Base-by-base conservation (phyloP, 2,113 vertebrate genomes). In the Malurus melanocephalus region DNA sequence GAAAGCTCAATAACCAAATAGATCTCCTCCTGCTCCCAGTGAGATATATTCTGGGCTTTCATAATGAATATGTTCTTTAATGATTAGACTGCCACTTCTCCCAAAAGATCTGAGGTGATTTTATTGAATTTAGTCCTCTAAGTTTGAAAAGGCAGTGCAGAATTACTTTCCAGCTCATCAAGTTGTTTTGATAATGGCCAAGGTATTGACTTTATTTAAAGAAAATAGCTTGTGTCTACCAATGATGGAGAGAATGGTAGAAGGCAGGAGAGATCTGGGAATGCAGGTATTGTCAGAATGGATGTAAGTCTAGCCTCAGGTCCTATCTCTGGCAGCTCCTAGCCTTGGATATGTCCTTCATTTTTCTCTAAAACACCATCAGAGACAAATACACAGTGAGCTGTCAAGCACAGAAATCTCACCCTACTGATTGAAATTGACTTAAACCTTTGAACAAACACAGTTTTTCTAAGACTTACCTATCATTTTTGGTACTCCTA, bases 121-220 rank as follows among this genome's bases (percentile, higher is more conserved):
- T 64, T 93, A 94, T 93, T 75, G 90, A 92, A 74, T 92, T 91
- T 81, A 85, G 66, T 82, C 88, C 85, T 91, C 72, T 60, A 76
- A 45, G 78, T 91, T 93, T 92, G 88, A 92, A 91, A 94, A 85
- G 85, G 55, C 60, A 82, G 40, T 86, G 51, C 73, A 91, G 91
- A 91, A 91, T 80, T 0, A 72, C 92, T 88, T 89, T 93, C 65
- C 14, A 3, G 61, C 66, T 93, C 90, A 94, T 94, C 87, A 91
- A 46, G 80, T 51, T 84, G 72, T 85, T 95, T 87, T 83, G 91
- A 92, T 87, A 94, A 91, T 3, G 9, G 61, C 62, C 23, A 84
- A 72, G 49, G 35, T 93, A 94, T 93, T 93, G 94, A 92, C 69
- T n/a, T 45, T 52, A 76, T 75, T 95, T 80, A 57, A 78, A 89